These are phyloP conservation scores for Carposina sasakii DNA, from an alignment of 1,140 invertebrate species.

Conservation along the genomic window DNA sequence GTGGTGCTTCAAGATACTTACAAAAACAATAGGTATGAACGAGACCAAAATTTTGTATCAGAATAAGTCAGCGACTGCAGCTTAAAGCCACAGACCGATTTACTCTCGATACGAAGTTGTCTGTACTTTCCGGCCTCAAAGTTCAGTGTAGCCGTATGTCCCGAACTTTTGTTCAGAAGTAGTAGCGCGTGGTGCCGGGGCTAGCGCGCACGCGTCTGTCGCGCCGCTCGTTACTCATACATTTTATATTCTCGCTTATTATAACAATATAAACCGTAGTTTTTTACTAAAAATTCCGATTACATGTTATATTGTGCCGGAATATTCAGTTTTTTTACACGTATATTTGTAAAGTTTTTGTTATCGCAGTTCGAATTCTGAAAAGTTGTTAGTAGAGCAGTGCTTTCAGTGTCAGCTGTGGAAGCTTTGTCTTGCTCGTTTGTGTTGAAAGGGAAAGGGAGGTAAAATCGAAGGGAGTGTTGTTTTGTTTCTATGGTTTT, in stretches of 20 bases:
- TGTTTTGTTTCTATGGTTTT: conserved; percentile 63
- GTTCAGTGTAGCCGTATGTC: conserved; percentile 21
- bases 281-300: too few relatives aligned
- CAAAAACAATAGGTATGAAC: too few relatives aligned
- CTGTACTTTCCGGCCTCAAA: too few relatives aligned
- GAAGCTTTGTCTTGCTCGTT: conserved; percentile 46
- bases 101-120: too few relatives aligned
- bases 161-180: conserved; percentile 50
- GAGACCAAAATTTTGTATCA: too few relatives aligned
- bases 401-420: conserved; percentile 62
- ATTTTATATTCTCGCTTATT: conserved; percentile 49
- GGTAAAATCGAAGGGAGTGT: conserved; percentile 38
- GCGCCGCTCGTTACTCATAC: conserved; percentile 30
- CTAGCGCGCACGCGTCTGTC: conserved; percentile 44
- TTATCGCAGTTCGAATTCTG: too few relatives aligned
- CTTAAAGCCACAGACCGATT: too few relatives aligned
- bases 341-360: conserved; percentile 15
- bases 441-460: conserved; percentile 53
- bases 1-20: too few relatives aligned
- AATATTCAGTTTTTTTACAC: conserved; percentile 6
- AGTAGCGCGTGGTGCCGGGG: conserved; percentile 52
- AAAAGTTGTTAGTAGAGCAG: conserved; percentile 53
- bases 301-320: too few relatives aligned
- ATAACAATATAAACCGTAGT: too few relatives aligned
- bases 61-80: too few relatives aligned